Base-by-base conservation (phyloP, 2,113 vertebrate species). In the Dipodomys ordii region DNA sequence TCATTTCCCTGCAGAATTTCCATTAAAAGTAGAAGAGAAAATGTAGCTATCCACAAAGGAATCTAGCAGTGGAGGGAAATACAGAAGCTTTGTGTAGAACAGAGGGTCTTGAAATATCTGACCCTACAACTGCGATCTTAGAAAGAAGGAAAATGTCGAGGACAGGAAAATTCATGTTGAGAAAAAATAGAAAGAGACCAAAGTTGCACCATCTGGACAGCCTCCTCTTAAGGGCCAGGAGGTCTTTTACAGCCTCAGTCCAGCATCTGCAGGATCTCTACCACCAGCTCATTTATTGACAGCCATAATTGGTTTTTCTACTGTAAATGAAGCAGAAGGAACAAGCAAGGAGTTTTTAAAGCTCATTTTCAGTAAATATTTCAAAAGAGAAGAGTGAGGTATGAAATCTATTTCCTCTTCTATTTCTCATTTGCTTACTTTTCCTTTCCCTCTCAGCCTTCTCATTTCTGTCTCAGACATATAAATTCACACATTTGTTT, bases 1-100 rank as follows among this genome's bases (percentile, higher is more conserved):
- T 71, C 35, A 96, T 91, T 96, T 93, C 93, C 74, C 69, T 80
- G 53, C 19, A 88, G 87, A 90, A 96, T 96, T 95, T 94, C 84
- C 74, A 94, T 94, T 85, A 87, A 89, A 92, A 23, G 60, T 86
- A 83, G 13, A 83, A 79, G 69, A 91, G 44, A 93, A 93, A 95
- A 79, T 35, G 9, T 87, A 82, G 84, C 80, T 92, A 74, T 60
- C 71, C 69, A 94, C 49, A 93, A 84, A 95, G 39, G 62, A 86
- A 65, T 86, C 30, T 68, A 22, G 22, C 68, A 74, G n/a, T 74
- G 81, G 95, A 95, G 79, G 27, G 87, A 95, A 94, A 92, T 79
- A 77, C 25, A 92, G 85, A 39, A 44, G n/a, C 82, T 95, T 83
- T 87, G 39, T 78, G 64, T 28, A 84, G 91, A 94, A 83, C 87